phyloP scores from a whole-genome alignment of 2,888 invertebrate species.

The Aplocera efformata region DNA sequence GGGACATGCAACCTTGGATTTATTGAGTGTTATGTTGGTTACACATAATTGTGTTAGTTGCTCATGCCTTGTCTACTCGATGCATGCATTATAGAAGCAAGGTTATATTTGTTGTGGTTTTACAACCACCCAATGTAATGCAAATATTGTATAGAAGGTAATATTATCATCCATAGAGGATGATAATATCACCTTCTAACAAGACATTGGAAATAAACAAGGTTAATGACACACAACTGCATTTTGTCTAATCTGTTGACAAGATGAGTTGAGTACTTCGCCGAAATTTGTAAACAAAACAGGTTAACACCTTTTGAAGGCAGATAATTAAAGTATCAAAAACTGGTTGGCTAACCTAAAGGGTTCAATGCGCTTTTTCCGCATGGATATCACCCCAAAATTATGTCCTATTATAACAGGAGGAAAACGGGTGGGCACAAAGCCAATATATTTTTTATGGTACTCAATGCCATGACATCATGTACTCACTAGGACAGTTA shows the following conservation, averaged over 20 bases:
- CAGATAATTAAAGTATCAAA: slow-evolving; percentile 50
- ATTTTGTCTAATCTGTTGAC: too few relatives aligned
- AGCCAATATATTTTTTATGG: slow-evolving; percentile 76
- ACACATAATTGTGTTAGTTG: slow-evolving; percentile 27
- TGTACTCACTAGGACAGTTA: slow-evolving; percentile 71
- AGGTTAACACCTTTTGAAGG: slow-evolving; percentile 32
- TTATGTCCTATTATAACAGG: slow-evolving; percentile 53
- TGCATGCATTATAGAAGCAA: slow-evolving; percentile 21
- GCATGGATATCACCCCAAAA: slow-evolving; percentile 62
- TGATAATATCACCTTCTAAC: too few relatives aligned
- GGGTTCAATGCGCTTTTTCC: slow-evolving; percentile 60
- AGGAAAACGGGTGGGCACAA: slow-evolving; percentile 78
- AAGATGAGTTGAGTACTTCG: slow-evolving; percentile 7
- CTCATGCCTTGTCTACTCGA: slow-evolving; percentile 35
- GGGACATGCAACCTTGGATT: slow-evolving; percentile 34
- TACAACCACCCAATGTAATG: slow-evolving; percentile 6
- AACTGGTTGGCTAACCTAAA: slow-evolving; percentile 61
- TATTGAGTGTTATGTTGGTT: slow-evolving; percentile 23
- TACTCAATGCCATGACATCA: slow-evolving; percentile 75
- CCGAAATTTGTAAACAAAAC: slow-evolving; percentile 24
- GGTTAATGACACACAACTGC: neutral
- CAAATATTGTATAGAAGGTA: too few relatives aligned
- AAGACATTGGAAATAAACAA: too few relatives aligned
- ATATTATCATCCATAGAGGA: too few relatives aligned
- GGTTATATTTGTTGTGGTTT: slow-evolving; percentile 28